A percentile compares a stretch with the other conserved stretches of the same genome.
Evolutionary conservation across 2,888 invertebrate species (phyloP).

Genomic region (Nemapogon koenigi): DNA sequence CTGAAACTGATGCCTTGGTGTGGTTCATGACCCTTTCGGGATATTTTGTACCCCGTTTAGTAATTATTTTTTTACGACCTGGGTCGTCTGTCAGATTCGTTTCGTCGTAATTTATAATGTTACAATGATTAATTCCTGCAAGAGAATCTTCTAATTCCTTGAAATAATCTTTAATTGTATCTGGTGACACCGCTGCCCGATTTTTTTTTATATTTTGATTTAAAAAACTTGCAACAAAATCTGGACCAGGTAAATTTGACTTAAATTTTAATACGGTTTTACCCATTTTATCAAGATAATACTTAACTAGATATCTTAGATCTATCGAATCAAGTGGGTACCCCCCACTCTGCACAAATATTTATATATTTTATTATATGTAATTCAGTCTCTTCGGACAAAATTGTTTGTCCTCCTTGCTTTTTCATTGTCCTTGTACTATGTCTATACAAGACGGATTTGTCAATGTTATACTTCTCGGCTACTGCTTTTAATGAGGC

Average conservation of each 20-base stretch:
- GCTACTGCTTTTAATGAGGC: constrained; percentile 7
- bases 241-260: constrained; percentile 19
- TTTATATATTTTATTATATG: constrained; percentile 16
- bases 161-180: constrained; percentile 15
- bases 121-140: not conserved
- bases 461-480: constrained; percentile 11
- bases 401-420: constrained; percentile 18
- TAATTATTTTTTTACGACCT: constrained; percentile 19
- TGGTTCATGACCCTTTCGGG: constrained; percentile 28
- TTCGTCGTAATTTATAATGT: constrained; percentile 11
- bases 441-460: constrained; percentile 17
- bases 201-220: constrained; percentile 19
- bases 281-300: constrained; percentile 17
- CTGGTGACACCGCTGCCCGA: constrained; percentile 16
- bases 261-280: constrained; percentile 16
- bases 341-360: constrained; percentile 13
- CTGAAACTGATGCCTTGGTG: constrained; percentile 25
- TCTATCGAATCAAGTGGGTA: constrained; percentile 14
- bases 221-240: constrained; percentile 17
- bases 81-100: constrained; percentile 10
- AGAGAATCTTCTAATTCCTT: not conserved
- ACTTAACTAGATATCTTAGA: constrained; percentile 17
- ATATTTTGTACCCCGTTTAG: constrained; percentile 26
- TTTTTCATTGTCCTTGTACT: constrained; percentile 14
- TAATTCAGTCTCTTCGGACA: constrained; percentile 16